phyloP scores from a whole-genome alignment of 2,113 vertebrate species.

The Rutilus rutilus region DNA sequence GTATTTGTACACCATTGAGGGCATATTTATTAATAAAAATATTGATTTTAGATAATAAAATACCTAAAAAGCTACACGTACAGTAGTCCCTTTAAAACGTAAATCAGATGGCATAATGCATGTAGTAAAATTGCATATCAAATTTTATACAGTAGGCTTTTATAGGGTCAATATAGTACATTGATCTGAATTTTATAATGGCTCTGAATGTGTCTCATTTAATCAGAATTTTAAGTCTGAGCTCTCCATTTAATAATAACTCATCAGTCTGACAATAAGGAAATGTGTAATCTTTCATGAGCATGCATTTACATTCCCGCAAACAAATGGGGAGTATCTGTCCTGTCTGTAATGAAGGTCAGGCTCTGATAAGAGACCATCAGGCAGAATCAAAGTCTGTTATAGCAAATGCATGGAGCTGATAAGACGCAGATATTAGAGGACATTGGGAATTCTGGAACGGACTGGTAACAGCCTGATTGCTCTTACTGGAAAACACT shows the following conservation, averaged over 20 bases:
- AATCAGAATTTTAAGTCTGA: slow-evolving; percentile 4
- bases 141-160: no score
- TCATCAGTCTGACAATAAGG: not conserved
- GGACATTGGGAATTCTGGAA: slow-evolving; percentile 40
- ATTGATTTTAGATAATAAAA: no score
- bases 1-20: no score
- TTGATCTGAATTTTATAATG: not conserved
- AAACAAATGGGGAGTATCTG: slow-evolving; percentile 29
- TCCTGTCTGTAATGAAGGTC: slow-evolving; percentile 49
- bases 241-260: not conserved
- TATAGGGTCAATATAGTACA: not conserved
- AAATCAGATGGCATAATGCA: no score
- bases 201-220: not conserved
- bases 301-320: slow-evolving; percentile 27
- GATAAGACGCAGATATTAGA: slow-evolving; percentile 37
- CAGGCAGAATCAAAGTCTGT: slow-evolving; percentile 44
- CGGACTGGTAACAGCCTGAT: slow-evolving; percentile 46
- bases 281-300: slow-evolving; percentile 23
- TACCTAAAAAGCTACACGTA: no score
- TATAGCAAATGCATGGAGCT: slow-evolving; percentile 31
- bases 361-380: slow-evolving; percentile 47
- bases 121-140: no score
- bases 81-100: no score
- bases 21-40: no score
- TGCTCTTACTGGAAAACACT: slow-evolving; percentile 48